A percentile compares a stretch with the other conserved stretches of the same genome.
Conservation (phyloP, 2,888 invertebrate species). For the Catocala nupta region DNA sequence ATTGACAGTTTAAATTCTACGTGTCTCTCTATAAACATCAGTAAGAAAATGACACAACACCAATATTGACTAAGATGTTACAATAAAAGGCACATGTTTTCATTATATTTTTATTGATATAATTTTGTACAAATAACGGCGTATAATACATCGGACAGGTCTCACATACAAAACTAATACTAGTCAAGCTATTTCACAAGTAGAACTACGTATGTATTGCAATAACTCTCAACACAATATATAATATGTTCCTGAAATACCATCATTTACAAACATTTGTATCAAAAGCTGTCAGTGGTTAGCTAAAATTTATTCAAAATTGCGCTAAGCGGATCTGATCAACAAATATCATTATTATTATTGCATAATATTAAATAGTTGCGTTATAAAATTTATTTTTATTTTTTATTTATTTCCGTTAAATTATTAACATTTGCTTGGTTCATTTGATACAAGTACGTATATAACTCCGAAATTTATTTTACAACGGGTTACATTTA, state of each 20-base stretch:
- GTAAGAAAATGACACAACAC: not conserved
- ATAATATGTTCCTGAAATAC: constrained; percentile 25
- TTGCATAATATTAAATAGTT: constrained; percentile 35
- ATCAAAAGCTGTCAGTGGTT: constrained; percentile 36
- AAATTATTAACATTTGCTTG: constrained; percentile 46
- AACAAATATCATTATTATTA: constrained; percentile 35
- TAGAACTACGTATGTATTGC: constrained; percentile 66
- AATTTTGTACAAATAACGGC: constrained; percentile 88
- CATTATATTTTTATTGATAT: constrained; percentile 84
- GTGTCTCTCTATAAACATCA: too few species aligned
- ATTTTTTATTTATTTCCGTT: constrained; percentile 34
- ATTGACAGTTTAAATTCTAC: too few species aligned
- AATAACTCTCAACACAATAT: constrained; percentile 34
- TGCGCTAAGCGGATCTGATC: constrained; percentile 40
- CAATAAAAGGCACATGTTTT: constrained; percentile 44
- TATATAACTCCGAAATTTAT: constrained; percentile 42
- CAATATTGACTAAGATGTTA: not conserved
- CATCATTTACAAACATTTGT: constrained; percentile 40
- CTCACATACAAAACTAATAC: constrained; percentile 88
- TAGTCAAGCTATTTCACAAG: constrained; percentile 84
- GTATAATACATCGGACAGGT: constrained; percentile 87
- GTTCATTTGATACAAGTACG: constrained; percentile 46
- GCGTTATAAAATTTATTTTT: constrained; percentile 38
- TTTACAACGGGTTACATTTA: constrained; percentile 46
- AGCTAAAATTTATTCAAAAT: constrained; percentile 24